A percentile compares a stretch with the other conserved stretches of the same genome.
phyloP scores from a whole-genome alignment of 2,797 vertebrate genomes.

The Phoxinus dragarum region DNA sequence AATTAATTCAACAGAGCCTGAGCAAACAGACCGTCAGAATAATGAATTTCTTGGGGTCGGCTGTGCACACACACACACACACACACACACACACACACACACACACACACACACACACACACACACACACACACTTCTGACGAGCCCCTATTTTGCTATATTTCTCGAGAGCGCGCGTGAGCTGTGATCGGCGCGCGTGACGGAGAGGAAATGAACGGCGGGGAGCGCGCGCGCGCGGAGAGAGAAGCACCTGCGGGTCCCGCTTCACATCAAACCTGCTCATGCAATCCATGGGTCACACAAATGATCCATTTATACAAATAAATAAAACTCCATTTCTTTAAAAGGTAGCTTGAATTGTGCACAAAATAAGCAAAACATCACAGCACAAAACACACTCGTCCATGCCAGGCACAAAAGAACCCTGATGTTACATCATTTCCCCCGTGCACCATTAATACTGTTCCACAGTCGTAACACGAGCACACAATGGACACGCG shows the following conservation, averaged over 20 bases:
- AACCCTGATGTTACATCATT: slow-evolving; percentile 79
- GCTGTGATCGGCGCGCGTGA: slow-evolving; percentile 31
- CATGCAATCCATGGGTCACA: slow-evolving; percentile 8
- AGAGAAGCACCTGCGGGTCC: background rate
- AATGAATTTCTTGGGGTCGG: slow-evolving; percentile 69
- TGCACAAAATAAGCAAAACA: slow-evolving; percentile 29
- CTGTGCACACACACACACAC: slow-evolving; percentile 55
- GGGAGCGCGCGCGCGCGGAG: background rate
- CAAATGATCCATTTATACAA: slow-evolving; percentile 1
- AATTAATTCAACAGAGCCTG: slow-evolving; percentile 43
- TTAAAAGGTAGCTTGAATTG: slow-evolving; percentile 15
- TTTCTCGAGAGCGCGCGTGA: slow-evolving; percentile 71
- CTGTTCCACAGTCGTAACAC: slow-evolving; percentile 27
- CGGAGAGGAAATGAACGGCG: slow-evolving; percentile 38
- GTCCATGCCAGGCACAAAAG: slow-evolving; percentile 51
- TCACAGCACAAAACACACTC: slow-evolving; percentile 41
- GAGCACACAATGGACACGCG: background rate
- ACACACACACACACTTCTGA: slow-evolving; percentile 59
- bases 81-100: slow-evolving; percentile 49
- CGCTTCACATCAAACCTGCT: background rate
- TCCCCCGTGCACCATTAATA: slow-evolving; percentile 53
- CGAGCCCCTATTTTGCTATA: slow-evolving; percentile 70
- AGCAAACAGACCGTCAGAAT: slow-evolving; percentile 67
- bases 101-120: slow-evolving; percentile 44
- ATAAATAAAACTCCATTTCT: slow-evolving; percentile 34